phyloP scores from a whole-genome alignment of 2,113 vertebrate species.

The Probosciger aterrimus region DNA sequence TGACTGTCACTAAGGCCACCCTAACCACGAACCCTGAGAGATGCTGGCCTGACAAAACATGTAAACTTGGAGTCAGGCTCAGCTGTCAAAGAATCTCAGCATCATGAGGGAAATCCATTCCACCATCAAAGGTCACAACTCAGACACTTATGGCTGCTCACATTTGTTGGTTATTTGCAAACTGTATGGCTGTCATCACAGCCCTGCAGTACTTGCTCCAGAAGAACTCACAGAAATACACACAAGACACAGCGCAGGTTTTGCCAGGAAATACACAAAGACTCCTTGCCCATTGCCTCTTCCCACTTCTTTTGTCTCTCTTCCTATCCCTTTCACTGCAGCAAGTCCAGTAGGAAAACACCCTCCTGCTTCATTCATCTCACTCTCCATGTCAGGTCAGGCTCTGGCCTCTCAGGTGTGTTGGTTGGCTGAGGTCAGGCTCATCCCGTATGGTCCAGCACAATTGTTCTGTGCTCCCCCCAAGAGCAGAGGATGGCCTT shows the following conservation, averaged over 20 bases:
- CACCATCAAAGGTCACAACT: constrained; percentile 69
- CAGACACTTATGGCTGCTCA: constrained; percentile 68
- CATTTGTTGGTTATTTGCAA: constrained; percentile 75
- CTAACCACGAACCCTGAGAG: constrained; percentile 52
- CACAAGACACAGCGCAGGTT: not conserved
- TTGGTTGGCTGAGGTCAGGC: not conserved
- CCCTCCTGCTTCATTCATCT: not conserved
- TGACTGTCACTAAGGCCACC: constrained; percentile 44
- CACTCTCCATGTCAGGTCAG: not conserved
- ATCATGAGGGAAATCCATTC: constrained; percentile 68
- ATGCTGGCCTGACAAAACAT: constrained; percentile 68
- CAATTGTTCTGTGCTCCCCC: not conserved
- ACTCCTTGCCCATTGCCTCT: not conserved
- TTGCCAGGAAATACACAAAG: not conserved
- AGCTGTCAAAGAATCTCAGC: constrained; percentile 72
- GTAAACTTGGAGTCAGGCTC: constrained; percentile 66
- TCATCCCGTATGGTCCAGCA: not conserved
- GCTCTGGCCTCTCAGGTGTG: not conserved
- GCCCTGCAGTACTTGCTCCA: constrained; percentile 26
- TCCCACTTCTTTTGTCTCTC: not conserved
- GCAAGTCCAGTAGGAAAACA: not conserved
- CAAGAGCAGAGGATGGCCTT: rapidly evolving
- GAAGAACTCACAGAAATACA: not conserved
- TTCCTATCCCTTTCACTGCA: not conserved
- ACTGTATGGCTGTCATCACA: constrained; percentile 43